Conservation (phyloP, 2,888 invertebrate genomes). For the Parochlus steinenii region DNA sequence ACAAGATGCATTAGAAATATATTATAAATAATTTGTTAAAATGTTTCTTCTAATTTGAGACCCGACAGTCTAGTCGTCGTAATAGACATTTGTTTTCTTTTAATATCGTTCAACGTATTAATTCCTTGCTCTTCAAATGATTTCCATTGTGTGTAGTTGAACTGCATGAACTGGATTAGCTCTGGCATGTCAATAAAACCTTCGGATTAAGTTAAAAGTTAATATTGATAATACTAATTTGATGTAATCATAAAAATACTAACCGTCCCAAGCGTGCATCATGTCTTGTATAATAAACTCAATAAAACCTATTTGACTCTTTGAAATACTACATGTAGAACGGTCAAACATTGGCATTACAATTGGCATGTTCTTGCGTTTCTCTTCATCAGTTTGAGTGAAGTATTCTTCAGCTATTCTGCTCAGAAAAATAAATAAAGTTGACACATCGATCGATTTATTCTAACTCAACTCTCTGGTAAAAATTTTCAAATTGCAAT, state of each 20-base stretch:
- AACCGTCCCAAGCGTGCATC: constrained; percentile 95
- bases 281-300: constrained; percentile 96
- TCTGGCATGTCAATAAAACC: constrained; percentile 90
- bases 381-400: constrained; percentile 94
- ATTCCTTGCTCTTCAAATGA: constrained; percentile 63
- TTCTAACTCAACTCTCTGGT: too few relatives aligned
- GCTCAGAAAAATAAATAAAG: constrained; percentile 13
- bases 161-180: constrained; percentile 63
- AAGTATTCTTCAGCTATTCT: constrained; percentile 97
- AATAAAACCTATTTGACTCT: constrained; percentile 93
- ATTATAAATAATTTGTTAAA: too few relatives aligned
- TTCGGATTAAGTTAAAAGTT: constrained; percentile 26
- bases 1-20: too few relatives aligned
- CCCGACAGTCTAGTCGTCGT: constrained; percentile 2
- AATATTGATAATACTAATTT: constrained; percentile 1
- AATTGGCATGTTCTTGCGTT: constrained; percentile 70
- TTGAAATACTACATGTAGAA: constrained; percentile 83
- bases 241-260: constrained; percentile 20
- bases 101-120: constrained; percentile 52
- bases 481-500: too few relatives aligned
- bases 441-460: neutral
- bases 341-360: constrained; percentile 99
- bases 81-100: constrained; percentile 26
- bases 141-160: constrained; percentile 84
- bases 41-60: constrained; percentile 8